Percentiles rank a stretch among this genome's conserved stretches.
Evolutionary conservation across 1,140 invertebrate genomes (phyloP).

Genomic region (Habropoda laboriosa): DNA sequence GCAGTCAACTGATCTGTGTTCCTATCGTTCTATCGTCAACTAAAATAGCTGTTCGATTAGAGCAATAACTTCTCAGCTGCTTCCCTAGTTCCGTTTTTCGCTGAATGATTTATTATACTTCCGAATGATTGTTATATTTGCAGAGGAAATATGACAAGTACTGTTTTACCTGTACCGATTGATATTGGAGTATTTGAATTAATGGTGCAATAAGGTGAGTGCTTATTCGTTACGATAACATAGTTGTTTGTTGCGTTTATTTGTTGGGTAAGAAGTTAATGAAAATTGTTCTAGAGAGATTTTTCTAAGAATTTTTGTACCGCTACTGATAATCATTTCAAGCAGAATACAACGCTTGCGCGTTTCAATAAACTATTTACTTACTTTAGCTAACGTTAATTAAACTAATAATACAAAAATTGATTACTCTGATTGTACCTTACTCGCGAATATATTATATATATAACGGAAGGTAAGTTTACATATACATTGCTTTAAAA

Average conservation of each 20-base stretch:
- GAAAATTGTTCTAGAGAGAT: background rate
- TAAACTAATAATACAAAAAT: background rate
- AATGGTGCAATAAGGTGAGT: background rate
- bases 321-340: background rate
- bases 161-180: background rate
- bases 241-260: no score
- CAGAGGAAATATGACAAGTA: background rate
- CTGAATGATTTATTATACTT: no score
- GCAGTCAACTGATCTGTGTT: constrained; percentile 1
- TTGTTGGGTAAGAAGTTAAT: background rate
- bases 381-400: constrained; percentile 2
- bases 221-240: background rate
- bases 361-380: background rate
- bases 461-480: constrained; percentile 5
- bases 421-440: background rate
- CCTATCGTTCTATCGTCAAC: background rate
- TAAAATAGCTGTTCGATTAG: background rate
- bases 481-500: background rate
- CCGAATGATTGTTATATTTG: no score
- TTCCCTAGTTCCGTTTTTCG: background rate
- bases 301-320: background rate
- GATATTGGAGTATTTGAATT: no score
- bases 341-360: background rate
- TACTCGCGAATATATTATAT: background rate
- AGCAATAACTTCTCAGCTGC: background rate